phyloP scores from a whole-genome alignment of 2,797 vertebrate genomes.

The Rhynchotus rufescens region DNA sequence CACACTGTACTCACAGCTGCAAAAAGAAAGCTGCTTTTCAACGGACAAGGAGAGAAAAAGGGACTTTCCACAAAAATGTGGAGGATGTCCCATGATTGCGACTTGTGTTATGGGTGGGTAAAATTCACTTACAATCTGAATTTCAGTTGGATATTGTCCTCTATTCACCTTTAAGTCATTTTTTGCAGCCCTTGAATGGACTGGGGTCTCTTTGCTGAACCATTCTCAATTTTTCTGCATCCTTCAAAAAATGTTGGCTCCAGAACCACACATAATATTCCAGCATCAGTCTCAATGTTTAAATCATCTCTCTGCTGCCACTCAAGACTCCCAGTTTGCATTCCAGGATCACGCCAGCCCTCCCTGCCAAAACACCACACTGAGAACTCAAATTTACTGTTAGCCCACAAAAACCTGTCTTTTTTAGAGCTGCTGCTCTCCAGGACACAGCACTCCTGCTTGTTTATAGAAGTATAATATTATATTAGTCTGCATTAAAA shows the following conservation, averaged over 20 bases:
- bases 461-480: not conserved
- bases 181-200: not conserved
- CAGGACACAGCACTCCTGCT: not conserved
- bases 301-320: not conserved
- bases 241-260: not conserved
- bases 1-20: not conserved
- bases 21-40: not conserved
- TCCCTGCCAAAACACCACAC: not conserved
- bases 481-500: constrained; percentile 26
- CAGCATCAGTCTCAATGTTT: not conserved
- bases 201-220: not conserved
- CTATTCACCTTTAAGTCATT: not conserved
- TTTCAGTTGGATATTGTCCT: not conserved
- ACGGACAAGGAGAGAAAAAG: not conserved
- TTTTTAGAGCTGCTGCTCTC: not conserved
- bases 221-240: not conserved
- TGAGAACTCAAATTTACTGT: not conserved
- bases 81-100: not conserved
- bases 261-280: not conserved
- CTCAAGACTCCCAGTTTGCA: not conserved
- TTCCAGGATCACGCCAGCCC: not conserved
- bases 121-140: not conserved
- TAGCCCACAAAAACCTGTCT: not conserved
- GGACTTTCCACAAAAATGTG: not conserved
- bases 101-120: not conserved